Evolutionary conservation across 2,888 invertebrate genomes (phyloP), one percentile per base, ranked within the genome.

Genomic region (Marasmarcha lunaedactyla): DNA sequence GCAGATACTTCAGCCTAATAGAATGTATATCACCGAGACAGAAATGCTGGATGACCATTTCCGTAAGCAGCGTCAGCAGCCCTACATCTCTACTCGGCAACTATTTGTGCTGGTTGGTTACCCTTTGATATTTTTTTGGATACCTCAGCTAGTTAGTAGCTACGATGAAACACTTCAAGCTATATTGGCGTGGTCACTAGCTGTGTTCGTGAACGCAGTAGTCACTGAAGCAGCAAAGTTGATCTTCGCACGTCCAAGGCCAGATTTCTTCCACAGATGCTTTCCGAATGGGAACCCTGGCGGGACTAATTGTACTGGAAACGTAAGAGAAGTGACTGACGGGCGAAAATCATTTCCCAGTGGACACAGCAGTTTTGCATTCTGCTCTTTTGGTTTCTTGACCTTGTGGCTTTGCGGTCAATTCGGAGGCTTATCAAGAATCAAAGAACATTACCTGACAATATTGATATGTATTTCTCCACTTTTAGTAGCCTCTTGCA

Each of bases 331-430:
- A 1, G 77, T 92, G 12, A 86, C 85, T 49, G 92, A 95, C 46
- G 94, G 94, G 7, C 85, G 90, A 43, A 94, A 93, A 63, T 94
- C 94, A 50, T 95, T 95, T 62, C 95, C 94, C 0, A 94, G 94
- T 66, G 94, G 94, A 13, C 94, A 95, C 71, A 89, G 93, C 15
- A 90, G 93, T 15, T 88, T 92, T 71, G 86, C 90, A 1, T 94
- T 94, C 71, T 87, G 90, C 39, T 88, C 90, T 39, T 86, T 93
- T 68, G 89, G 89, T 1, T 94, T 91, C 61, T 62, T 90, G 38
- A 84, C 88, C 37, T 67, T 92, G 15, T 93, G 92, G 71, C 57
- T 92, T 43, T 87, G 88, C 48, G 90, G 90, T 9, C 90, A 90
- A 58, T 60, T 93, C 35, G 84, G 88, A 42, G 85, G 89, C 25